Evolutionary conservation across 2,888 invertebrate genomes (phyloP).

Genomic region (Phytoseiulus persimilis): DNA sequence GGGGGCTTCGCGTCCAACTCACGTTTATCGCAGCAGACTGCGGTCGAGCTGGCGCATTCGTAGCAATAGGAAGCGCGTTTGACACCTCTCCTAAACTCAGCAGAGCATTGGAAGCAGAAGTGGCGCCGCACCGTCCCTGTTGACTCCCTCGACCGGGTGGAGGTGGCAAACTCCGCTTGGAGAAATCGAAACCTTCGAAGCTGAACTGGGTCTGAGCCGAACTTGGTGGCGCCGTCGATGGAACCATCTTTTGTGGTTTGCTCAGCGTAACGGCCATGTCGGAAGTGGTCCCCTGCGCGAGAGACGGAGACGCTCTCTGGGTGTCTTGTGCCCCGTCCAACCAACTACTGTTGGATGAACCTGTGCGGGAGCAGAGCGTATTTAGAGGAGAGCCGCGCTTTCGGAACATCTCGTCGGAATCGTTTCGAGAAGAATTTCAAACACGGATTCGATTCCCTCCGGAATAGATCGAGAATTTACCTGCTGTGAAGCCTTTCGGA

Average conservation of each 20-base stretch:
- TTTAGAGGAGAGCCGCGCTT: too few relatives aligned
- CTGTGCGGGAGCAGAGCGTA: not conserved
- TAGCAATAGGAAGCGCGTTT: not conserved
- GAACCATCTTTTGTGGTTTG: not conserved
- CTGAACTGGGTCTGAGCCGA: conserved; percentile 32
- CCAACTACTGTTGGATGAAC: not conserved
- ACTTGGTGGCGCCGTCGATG: not conserved
- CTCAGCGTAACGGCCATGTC: not conserved
- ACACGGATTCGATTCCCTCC: too few relatives aligned
- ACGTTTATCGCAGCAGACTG: not conserved
- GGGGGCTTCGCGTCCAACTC: too few relatives aligned
- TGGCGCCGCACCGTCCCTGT: conserved; percentile 26
- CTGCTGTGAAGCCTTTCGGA: conserved; percentile 31
- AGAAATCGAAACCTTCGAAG: conserved; percentile 12
- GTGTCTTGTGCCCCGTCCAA: not conserved
- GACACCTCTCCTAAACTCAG: not conserved
- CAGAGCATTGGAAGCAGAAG: not conserved
- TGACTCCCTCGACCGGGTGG: conserved; percentile 34
- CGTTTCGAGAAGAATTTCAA: too few relatives aligned
- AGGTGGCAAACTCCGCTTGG: not conserved
- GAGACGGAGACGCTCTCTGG: not conserved
- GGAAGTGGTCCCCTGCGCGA: not conserved
- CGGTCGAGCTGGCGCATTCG: not conserved
- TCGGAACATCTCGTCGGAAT: too few relatives aligned
- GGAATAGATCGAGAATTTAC: not conserved